Percentiles rank a stretch among this genome's conserved stretches.
These are phyloP conservation scores for Eolophus roseicapilla DNA, from an alignment of 2,113 vertebrate genomes.

Conservation along the genomic window DNA sequence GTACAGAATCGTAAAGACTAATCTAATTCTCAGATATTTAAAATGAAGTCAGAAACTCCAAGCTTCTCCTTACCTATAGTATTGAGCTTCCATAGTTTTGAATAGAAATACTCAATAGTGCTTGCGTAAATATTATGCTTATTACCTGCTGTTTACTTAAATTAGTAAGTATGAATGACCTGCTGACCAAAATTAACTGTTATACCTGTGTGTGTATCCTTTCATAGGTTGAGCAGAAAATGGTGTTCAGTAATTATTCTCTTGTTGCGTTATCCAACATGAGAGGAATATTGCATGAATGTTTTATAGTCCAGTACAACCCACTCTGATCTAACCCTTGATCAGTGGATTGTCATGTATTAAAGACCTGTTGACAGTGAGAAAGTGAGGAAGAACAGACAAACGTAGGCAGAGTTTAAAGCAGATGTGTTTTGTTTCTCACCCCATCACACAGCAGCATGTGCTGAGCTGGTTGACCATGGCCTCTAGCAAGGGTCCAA, in stretches of 20 bases:
- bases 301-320: neutral
- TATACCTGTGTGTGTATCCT: neutral
- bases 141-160: neutral
- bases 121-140: neutral
- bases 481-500: neutral
- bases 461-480: neutral
- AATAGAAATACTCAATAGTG: neutral
- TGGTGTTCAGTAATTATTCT: neutral
- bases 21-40: neutral
- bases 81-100: neutral
- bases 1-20: neutral
- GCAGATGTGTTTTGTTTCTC: neutral
- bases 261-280: neutral
- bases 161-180: neutral
- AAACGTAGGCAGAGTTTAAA: neutral
- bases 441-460: neutral
- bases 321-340: neutral
- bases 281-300: accelerated
- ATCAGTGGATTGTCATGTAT: neutral
- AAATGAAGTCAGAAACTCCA: neutral
- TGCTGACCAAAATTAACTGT: neutral
- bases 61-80: neutral
- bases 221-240: neutral
- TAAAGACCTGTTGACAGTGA: neutral
- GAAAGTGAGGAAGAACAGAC: neutral